These are phyloP conservation scores for Lottia scabra DNA, from an alignment of 2,888 invertebrate genomes.

Conservation along the genomic window DNA sequence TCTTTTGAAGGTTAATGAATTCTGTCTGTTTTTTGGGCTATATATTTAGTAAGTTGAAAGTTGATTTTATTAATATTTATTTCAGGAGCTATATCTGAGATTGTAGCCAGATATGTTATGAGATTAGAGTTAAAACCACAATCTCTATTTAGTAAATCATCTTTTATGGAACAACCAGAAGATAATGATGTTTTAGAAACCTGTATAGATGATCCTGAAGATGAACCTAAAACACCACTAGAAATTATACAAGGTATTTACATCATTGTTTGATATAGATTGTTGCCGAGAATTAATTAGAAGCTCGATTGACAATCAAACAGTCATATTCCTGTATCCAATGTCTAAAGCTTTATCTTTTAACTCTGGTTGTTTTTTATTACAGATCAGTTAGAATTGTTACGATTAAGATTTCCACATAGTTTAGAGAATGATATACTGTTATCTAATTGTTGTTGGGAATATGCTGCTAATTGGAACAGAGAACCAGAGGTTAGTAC, in stretches of 20 bases:
- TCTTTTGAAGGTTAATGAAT: too few relatives aligned
- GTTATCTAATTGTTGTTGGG: constrained; percentile 90
- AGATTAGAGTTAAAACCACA: constrained; percentile 64
- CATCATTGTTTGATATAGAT: too few relatives aligned
- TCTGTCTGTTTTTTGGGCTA: constrained; percentile 72
- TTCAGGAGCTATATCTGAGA: constrained; percentile 87
- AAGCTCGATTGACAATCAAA: background rate
- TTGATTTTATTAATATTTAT: constrained; percentile 63
- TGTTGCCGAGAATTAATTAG: background rate
- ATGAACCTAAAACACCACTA: constrained; percentile 11
- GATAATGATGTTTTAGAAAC: background rate
- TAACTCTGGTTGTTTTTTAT: constrained; percentile 1
- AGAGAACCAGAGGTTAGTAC: constrained; percentile 73
- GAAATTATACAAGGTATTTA: constrained; percentile 32
- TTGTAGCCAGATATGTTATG: constrained; percentile 88
- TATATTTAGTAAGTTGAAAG: too few relatives aligned
- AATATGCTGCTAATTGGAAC: constrained; percentile 89
- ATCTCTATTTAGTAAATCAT: constrained; percentile 38
- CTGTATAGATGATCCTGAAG: constrained; percentile 6
- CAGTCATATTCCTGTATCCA: too few relatives aligned
- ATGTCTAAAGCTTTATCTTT: too few relatives aligned
- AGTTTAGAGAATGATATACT: constrained; percentile 84
- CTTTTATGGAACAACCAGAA: constrained; percentile 13
- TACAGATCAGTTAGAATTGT: constrained; percentile 52
- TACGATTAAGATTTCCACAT: constrained; percentile 82